Evolutionary conservation across 2,113 vertebrate genomes (phyloP).

Genomic region (Drymodes brunneopygia): DNA sequence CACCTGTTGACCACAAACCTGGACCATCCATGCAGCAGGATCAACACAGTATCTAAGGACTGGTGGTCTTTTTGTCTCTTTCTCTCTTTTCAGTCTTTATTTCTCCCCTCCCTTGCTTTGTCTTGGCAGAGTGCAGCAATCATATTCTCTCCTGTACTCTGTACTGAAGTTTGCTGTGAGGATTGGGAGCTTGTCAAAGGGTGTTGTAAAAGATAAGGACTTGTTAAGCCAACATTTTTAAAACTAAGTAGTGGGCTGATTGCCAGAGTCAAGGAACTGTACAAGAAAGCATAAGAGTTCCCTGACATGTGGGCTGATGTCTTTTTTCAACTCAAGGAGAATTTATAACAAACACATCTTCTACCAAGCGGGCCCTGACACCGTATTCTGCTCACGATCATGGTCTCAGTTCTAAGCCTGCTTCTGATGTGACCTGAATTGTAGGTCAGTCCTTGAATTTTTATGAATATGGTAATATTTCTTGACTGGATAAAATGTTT

Average conservation of each 20-base stretch:
- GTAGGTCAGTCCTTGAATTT: not conserved
- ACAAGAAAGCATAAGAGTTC: not conserved
- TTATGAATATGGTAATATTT: not conserved
- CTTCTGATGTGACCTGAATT: not conserved
- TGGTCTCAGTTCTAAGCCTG: not conserved
- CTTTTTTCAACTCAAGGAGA: not conserved
- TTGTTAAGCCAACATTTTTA: not conserved
- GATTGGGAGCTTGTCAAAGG: not conserved
- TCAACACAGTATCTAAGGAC: no score
- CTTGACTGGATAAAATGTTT: not conserved
- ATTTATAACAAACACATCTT: not conserved
- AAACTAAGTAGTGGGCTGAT: not conserved
- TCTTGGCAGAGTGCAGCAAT: not conserved
- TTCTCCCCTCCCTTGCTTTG: not conserved
- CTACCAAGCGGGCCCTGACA: rapidly evolving
- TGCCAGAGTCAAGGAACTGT: not conserved
- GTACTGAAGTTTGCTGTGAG: not conserved
- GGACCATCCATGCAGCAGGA: not conserved
- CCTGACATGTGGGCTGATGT: not conserved
- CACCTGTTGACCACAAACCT: no score
- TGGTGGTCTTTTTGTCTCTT: not conserved
- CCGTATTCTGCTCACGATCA: rapidly evolving
- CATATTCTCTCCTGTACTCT: not conserved
- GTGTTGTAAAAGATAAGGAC: not conserved
- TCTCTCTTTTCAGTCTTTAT: not conserved